A percentile compares a stretch with the other conserved stretches of the same genome.
These are phyloP conservation scores for Saguinus imperator DNA, from an alignment of 2,113 vertebrate genomes.

Conservation along the genomic window DNA sequence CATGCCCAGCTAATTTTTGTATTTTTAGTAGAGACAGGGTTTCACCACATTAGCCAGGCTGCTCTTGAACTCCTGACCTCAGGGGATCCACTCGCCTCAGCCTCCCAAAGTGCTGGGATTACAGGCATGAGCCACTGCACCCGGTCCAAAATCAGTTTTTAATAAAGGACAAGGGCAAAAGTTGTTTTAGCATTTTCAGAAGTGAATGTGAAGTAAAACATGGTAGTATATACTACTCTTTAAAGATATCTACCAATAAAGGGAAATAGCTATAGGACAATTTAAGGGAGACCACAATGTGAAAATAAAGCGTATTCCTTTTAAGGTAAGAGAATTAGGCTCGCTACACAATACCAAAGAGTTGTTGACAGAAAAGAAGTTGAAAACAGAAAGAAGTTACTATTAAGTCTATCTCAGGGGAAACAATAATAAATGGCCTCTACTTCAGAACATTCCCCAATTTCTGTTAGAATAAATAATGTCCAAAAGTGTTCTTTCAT, in stretches of 20 bases:
- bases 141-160: not conserved
- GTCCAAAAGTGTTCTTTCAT: not conserved
- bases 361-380: not conserved
- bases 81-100: too few relatives aligned
- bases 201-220: not conserved
- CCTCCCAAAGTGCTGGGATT: too few relatives aligned
- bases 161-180: slow-evolving; percentile 16
- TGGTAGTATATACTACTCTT: not conserved
- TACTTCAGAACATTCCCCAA: not conserved
- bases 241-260: not conserved
- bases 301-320: slow-evolving; percentile 28
- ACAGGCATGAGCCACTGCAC: too few relatives aligned
- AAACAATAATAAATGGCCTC: not conserved
- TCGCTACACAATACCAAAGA: not conserved
- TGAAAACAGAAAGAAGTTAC: not conserved
- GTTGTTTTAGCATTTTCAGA: not conserved
- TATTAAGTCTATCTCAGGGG: not conserved
- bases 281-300: not conserved
- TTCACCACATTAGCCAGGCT: too few relatives aligned
- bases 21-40: too few relatives aligned
- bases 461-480: not conserved
- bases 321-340: not conserved
- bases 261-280: not conserved
- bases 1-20: too few relatives aligned
- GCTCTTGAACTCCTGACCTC: too few relatives aligned